A percentile compares a stretch with the other conserved stretches of the same genome.
phyloP scores from a whole-genome alignment of 2,113 vertebrate genomes.

The Corydoras sp. region DNA sequence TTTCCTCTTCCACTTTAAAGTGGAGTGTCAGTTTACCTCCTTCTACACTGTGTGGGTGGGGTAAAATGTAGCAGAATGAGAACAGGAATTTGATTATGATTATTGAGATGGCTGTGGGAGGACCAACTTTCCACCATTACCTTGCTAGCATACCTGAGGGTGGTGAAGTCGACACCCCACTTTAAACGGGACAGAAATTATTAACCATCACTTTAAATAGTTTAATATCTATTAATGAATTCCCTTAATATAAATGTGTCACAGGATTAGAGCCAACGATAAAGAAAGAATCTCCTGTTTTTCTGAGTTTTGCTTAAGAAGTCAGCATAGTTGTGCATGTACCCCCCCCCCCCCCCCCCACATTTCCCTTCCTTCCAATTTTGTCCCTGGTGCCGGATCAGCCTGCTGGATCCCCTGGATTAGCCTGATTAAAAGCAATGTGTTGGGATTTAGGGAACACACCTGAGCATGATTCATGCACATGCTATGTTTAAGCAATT shows the following conservation, averaged over 20 bases:
- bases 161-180: background rate
- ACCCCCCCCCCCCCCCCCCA: background rate
- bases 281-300: too few relatives aligned
- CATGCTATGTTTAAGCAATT: constrained; percentile 40
- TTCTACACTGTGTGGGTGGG: constrained; percentile 37
- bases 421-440: constrained; percentile 39
- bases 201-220: too few relatives aligned
- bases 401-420: constrained; percentile 21
- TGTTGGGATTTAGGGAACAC: constrained; percentile 23
- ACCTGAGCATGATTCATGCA: constrained; percentile 24
- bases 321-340: background rate
- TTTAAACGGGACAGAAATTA: constrained; percentile 8
- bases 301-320: background rate
- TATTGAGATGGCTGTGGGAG: constrained; percentile 24
- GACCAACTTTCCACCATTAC: background rate
- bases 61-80: constrained; percentile 37
- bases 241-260: too few relatives aligned
- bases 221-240: too few relatives aligned
- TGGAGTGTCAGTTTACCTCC: constrained; percentile 43
- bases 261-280: too few relatives aligned
- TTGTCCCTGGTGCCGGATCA: constrained; percentile 6
- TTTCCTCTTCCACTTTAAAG: constrained; percentile 45
- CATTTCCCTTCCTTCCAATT: background rate
- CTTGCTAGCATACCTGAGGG: constrained; percentile 8
- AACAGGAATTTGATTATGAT: constrained; percentile 34